These are phyloP conservation scores for Mactra quadrangularis DNA, from an alignment of 1,140 invertebrate species.

Conservation along the genomic window DNA sequence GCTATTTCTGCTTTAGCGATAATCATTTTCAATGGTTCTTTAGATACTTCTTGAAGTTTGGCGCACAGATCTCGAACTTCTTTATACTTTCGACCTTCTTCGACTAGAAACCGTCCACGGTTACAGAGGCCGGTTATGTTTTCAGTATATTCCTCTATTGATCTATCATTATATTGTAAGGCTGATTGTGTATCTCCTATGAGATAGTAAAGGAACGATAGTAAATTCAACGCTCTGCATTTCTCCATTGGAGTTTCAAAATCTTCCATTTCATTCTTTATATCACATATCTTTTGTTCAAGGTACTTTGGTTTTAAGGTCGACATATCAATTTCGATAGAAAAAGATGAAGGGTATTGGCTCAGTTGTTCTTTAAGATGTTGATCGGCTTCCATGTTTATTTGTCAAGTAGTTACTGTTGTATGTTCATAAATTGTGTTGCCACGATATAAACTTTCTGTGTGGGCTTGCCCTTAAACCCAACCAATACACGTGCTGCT, in stretches of 20 bases:
- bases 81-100: not conserved
- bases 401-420: too few species aligned
- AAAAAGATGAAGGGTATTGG: too few species aligned
- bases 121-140: slow-evolving; percentile 11
- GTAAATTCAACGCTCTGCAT: slow-evolving; percentile 13
- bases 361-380: too few species aligned
- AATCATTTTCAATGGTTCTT: not conserved
- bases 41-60: not conserved
- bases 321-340: too few species aligned
- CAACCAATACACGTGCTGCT: too few species aligned
- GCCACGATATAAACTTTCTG: too few species aligned
- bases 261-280: too few species aligned
- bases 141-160: not conserved
- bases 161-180: not conserved
- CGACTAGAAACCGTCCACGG: not conserved
- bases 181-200: not conserved
- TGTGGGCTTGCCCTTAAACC: too few species aligned
- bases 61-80: not conserved
- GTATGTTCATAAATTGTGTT: too few species aligned
- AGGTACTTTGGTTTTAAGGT: too few species aligned
- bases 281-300: too few species aligned
- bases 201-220: slow-evolving; percentile 13
- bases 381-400: too few species aligned
- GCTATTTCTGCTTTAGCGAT: slow-evolving; percentile 26
- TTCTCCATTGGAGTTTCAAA: not conserved